Evolutionary conservation across 2,797 vertebrate species (phyloP).

Genomic region (Pseudotriccus pelzelni): DNA sequence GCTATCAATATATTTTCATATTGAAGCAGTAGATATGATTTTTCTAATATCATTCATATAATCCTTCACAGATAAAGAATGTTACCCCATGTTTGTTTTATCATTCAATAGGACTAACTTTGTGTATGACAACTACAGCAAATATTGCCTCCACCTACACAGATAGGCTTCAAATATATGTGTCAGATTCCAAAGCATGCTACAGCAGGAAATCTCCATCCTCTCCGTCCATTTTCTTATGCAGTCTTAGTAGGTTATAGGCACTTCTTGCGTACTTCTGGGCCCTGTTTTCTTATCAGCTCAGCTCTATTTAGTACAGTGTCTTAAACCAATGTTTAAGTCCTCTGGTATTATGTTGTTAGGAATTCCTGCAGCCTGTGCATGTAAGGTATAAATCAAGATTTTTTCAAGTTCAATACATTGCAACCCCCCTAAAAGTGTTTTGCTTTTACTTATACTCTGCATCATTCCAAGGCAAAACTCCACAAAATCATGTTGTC

Average conservation of each 20-base stretch:
- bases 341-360: neutral
- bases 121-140: neutral
- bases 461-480: neutral
- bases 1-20: neutral
- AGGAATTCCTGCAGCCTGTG: neutral
- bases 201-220: neutral
- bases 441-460: neutral
- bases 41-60: neutral
- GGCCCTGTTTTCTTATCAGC: neutral
- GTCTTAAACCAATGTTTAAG: neutral
- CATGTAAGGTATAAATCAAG: neutral
- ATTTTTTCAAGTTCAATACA: neutral
- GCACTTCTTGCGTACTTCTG: neutral
- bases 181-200: neutral
- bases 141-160: neutral
- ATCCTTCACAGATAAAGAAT: neutral
- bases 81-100: neutral
- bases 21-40: neutral
- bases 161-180: neutral
- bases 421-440: neutral
- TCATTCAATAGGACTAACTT: neutral
- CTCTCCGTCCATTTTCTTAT: neutral
- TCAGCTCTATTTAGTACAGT: neutral
- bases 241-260: neutral
- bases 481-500: neutral